A percentile compares a stretch with the other conserved stretches of the same genome.
Conservation (phyloP, 2,113 vertebrate species). For the Thunnus thynnus region DNA sequence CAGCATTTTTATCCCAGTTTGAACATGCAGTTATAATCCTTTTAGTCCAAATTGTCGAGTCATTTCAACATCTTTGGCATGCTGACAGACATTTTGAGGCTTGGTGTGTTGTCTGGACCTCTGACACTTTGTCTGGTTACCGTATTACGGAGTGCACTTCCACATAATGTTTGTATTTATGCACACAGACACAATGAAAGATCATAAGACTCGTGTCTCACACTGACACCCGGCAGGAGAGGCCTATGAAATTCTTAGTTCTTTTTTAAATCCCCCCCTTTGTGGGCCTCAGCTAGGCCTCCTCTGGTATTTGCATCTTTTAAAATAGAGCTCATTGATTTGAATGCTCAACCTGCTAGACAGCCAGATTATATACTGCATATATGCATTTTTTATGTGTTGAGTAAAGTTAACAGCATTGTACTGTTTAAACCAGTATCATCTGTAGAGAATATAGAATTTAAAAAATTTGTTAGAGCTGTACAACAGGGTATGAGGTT, state of each 20-base stretch:
- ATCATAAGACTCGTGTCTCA: slow-evolving; percentile 42
- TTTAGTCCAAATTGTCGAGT: slow-evolving; percentile 36
- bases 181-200: neutral
- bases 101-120: slow-evolving; percentile 11
- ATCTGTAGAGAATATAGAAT: neutral
- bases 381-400: neutral
- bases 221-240: slow-evolving; percentile 27
- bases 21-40: neutral
- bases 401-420: neutral
- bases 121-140: slow-evolving; percentile 1
- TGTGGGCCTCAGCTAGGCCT: slow-evolving; percentile 64
- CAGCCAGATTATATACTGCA: neutral
- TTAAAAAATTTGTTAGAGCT: neutral
- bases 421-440: neutral
- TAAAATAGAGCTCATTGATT: slow-evolving; percentile 62
- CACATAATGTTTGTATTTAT: slow-evolving; percentile 15
- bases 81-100: slow-evolving; percentile 1
- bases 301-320: slow-evolving; percentile 72
- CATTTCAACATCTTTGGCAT: slow-evolving; percentile 16
- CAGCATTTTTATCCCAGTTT: slow-evolving; percentile 40
- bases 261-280: slow-evolving; percentile 46
- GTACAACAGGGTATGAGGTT: neutral
- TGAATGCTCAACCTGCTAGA: slow-evolving; percentile 40
- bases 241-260: slow-evolving; percentile 45
- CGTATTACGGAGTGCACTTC: neutral